A percentile compares a stretch with the other conserved stretches of the same genome.
Evolutionary conservation across 2,888 invertebrate genomes (phyloP).

Genomic region (Cantharis nigra): DNA sequence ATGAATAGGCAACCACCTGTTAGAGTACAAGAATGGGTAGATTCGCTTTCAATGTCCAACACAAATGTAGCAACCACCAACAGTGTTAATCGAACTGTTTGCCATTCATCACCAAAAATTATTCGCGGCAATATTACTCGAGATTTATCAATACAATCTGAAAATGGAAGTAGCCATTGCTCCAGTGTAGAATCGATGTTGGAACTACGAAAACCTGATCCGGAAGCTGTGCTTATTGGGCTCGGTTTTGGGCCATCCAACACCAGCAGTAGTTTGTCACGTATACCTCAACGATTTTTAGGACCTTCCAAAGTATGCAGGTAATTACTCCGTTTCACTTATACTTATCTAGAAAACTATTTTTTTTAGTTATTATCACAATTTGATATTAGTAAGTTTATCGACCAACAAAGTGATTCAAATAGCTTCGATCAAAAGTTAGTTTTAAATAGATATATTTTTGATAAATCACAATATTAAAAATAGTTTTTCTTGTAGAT

Average conservation of each 20-base stretch:
- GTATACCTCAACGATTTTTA: conserved; percentile 83
- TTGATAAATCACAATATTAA: not conserved
- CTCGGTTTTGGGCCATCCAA: conserved; percentile 78
- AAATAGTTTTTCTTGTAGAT: conserved; percentile 4
- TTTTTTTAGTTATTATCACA: conserved; percentile 46
- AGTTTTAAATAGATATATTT: conserved; percentile 7
- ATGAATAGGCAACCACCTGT: conserved; percentile 62
- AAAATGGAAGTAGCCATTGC: conserved; percentile 65
- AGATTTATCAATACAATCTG: conserved; percentile 54
- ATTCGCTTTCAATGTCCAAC: conserved; percentile 63
- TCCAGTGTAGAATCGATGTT: conserved; percentile 82
- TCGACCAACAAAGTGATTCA: conserved; percentile 49
- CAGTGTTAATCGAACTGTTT: conserved; percentile 28
- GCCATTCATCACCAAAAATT: conserved; percentile 28
- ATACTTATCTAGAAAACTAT: not conserved
- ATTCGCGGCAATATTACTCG: conserved; percentile 43
- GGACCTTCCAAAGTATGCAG: conserved; percentile 73
- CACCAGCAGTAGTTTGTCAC: conserved; percentile 69
- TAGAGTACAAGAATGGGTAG: conserved; percentile 76
- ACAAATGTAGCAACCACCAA: conserved; percentile 32
- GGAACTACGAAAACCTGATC: conserved; percentile 83
- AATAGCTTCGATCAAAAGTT: conserved; percentile 36
- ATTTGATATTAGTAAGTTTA: conserved; percentile 52
- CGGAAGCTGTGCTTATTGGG: conserved; percentile 83
- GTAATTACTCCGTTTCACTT: not conserved